Base-by-base conservation (phyloP, 1,140 invertebrate genomes). In the Bacillus rossius region DNA sequence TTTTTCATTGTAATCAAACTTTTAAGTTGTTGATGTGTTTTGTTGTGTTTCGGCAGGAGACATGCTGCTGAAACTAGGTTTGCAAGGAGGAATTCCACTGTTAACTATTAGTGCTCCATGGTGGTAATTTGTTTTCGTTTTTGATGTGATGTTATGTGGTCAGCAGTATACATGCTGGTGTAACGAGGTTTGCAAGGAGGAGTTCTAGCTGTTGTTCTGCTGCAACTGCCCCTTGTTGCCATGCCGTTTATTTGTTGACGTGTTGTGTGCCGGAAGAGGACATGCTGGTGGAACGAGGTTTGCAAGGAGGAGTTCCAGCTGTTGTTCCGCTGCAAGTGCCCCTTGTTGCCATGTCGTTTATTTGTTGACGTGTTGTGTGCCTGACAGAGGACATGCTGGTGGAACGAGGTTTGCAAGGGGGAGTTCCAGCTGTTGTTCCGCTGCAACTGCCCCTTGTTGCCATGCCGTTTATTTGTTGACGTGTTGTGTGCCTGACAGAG, bases 51-150 rank as follows among this genome's bases (percentile, higher is more conserved):
- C n/a, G n/a, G n/a, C n/a, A n/a, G n/a, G n/a, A n/a, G n/a, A n/a
- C n/a, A n/a, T n/a, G n/a, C 71, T 93, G 90, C 89, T 93, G 89
- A 88, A 93, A 93, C 71, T 91, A 94, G 76, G 84, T 92, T 3
- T 94, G 91, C 75, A 94, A 94, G 71, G 89, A 92, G 72, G 91
- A 92, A 71, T 93, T 93, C 69, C 89, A 91, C 87, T 80, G 59
- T 80, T 89, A 43, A 88, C 19, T 94, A 91, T 73, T 87, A 87
- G 65, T 94, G 91, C 67, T 90, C 91, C 2, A 80, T 85, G 41
- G 93, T 86, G 85, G 92, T 89, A 0, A 94, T n/a, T n/a, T n/a
- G n/a, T n/a, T n/a, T n/a, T n/a, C n/a, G n/a, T n/a, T n/a, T n/a
- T n/a, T n/a, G n/a, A n/a, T n/a, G n/a, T n/a, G n/a, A n/a, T n/a